Evolutionary conservation across 2,888 invertebrate species (phyloP).

Genomic region (Drosophila helvetica): DNA sequence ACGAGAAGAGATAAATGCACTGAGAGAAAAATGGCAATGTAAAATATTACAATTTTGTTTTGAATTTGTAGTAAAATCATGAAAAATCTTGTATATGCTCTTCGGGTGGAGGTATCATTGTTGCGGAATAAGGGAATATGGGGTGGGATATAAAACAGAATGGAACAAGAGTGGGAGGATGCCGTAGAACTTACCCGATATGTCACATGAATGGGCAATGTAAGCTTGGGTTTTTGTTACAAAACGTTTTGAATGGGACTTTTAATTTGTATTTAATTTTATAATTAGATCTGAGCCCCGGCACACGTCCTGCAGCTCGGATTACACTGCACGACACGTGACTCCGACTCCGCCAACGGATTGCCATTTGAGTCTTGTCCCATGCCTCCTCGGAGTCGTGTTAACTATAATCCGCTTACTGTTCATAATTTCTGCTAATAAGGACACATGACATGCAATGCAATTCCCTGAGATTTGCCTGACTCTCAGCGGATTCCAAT

Average conservation of each 20-base stretch:
- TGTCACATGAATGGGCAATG: constrained; percentile 33
- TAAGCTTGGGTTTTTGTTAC: constrained; percentile 33
- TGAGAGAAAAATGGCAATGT: too few relatives aligned
- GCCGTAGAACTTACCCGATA: constrained; percentile 5
- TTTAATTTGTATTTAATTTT: constrained; percentile 74
- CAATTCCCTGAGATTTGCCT: constrained; percentile 4
- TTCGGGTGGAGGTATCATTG: too few relatives aligned
- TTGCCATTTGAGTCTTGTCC: constrained; percentile 1
- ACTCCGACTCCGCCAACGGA: constrained; percentile 30
- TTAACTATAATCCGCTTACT: constrained; percentile 67
- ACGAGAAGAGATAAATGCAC: too few relatives aligned
- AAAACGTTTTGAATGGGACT: constrained; percentile 46
- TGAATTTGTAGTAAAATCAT: too few relatives aligned
- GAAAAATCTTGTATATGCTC: too few relatives aligned
- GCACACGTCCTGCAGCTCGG: constrained; percentile 54
- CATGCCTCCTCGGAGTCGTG: constrained; percentile 30
- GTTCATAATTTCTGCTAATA: constrained; percentile 64
- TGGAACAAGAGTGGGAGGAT: background rate
- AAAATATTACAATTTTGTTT: too few relatives aligned
- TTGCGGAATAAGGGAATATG: too few relatives aligned
- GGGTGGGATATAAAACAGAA: background rate
- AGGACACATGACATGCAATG: constrained; percentile 7
- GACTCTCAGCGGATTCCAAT: background rate
- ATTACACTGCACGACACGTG: constrained; percentile 57
- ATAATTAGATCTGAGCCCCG: constrained; percentile 69